Conservation (phyloP, 2,797 vertebrate genomes). For the Coregonus suidteri region DNA sequence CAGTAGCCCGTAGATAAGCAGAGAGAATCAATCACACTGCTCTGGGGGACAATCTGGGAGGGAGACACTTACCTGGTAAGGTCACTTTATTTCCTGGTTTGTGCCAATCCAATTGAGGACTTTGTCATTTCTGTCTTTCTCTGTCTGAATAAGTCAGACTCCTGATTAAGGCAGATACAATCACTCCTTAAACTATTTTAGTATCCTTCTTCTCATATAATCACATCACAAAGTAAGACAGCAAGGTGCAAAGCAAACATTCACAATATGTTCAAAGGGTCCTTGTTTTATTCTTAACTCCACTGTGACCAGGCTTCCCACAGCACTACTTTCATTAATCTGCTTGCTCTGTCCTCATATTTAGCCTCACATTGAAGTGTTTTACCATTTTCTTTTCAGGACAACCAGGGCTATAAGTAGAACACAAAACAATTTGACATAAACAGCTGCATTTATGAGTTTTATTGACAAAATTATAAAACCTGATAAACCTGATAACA, state of each 20-base stretch:
- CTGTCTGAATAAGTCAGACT: background rate
- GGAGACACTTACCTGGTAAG: background rate
- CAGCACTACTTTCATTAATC: too few species aligned
- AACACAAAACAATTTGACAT: too few species aligned
- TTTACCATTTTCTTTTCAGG: too few species aligned
- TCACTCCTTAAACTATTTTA: background rate
- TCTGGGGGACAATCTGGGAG: background rate
- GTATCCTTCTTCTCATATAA: background rate
- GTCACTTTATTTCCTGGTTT: background rate
- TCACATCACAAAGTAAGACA: background rate
- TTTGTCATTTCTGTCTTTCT: background rate
- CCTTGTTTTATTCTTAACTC: background rate
- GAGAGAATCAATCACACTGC: background rate
- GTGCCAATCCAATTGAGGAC: background rate
- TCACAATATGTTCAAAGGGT: background rate
- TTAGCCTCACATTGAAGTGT: too few species aligned
- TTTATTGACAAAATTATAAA: too few species aligned
- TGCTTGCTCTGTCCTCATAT: too few species aligned
- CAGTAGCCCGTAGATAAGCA: constrained; percentile 4
- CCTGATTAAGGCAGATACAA: background rate
- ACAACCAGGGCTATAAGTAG: too few species aligned
- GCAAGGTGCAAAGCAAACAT: background rate
- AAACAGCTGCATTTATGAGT: too few species aligned
- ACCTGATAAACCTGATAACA: too few species aligned
- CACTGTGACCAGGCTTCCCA: too few species aligned